Conservation (phyloP, 2,113 vertebrate genomes). For the Machaerirhynchus nigripectus region DNA sequence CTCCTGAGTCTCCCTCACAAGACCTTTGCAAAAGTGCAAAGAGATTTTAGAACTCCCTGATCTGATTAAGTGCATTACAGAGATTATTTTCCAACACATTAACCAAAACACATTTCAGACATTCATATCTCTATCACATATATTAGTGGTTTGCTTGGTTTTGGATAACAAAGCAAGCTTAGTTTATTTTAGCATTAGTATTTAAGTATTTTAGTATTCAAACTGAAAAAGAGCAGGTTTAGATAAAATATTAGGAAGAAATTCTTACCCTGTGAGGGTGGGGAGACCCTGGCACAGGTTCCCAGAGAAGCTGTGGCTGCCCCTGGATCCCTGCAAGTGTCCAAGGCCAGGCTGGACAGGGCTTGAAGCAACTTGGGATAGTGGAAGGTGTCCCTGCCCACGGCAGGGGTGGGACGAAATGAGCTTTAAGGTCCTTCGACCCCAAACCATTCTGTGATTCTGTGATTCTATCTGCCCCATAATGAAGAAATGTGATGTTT, state of each 20-base stretch:
- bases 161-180: neutral
- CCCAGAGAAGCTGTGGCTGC: neutral
- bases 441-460: neutral
- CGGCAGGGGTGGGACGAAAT: fast-evolving
- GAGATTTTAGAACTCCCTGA: neutral
- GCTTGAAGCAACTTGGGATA: fast-evolving
- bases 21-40: neutral
- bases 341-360: neutral
- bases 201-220: neutral
- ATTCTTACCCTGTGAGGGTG: neutral
- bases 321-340: fast-evolving
- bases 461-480: neutral
- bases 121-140: neutral
- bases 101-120: neutral
- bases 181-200: neutral
- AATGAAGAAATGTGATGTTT: neutral
- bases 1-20: neutral
- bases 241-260: neutral
- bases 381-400: neutral
- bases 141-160: neutral
- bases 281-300: neutral
- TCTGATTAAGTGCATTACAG: neutral
- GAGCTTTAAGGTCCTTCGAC: neutral
- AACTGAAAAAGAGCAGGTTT: neutral
- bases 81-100: neutral